Evolutionary conservation across 1,140 invertebrate species (phyloP), one percentile per base, ranked within the genome.

Genomic region (Drosophila leontia): DNA sequence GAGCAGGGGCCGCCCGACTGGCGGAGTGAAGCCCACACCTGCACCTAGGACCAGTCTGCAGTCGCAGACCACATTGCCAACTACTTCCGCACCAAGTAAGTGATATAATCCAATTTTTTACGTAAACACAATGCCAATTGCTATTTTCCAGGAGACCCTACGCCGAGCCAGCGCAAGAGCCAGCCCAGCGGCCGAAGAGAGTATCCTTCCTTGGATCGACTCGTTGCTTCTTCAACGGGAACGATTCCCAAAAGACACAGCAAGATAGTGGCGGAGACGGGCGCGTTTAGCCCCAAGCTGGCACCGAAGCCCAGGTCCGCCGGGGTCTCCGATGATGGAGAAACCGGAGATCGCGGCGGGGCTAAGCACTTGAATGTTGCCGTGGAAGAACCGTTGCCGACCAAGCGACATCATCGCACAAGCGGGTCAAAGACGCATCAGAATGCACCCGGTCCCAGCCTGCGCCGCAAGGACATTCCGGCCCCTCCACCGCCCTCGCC

Each of bases 401-500:
- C 41, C 8, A 91, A 87, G 44, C 68, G 87, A 12, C 82, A 83
- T 47, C 80, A 91, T 74, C 82, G 88, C 17, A 65, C 59, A 2
- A 56, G 59, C 45, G 71, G 74, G 12, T 39, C 62, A 11, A 91
- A 88, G 19, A 17, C 69, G 0, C 75, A 81, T n/a, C 41, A 78
- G 3, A 62, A 37, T 8, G 53, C 19, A n/a, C 35, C 68, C 0
- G 42, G 67, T 39, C 34, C 77, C 12, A 82, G 26, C 12, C 44
- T 53, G 3, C 78, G 85, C 5, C 78, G 91, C 11, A 91, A 92
- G 19, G 91, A 92, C 32, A 80, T 91, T 48, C 91, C 91, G 0
- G 91, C 88, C 1, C 85, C 91, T 15, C 91, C 91, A 11, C 91
- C 91, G 6, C 91, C 91, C 0, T 92, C 91, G 12, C 91, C 91